phyloP scores from a whole-genome alignment of 2,888 invertebrate species.

The Nysson spinosus region DNA sequence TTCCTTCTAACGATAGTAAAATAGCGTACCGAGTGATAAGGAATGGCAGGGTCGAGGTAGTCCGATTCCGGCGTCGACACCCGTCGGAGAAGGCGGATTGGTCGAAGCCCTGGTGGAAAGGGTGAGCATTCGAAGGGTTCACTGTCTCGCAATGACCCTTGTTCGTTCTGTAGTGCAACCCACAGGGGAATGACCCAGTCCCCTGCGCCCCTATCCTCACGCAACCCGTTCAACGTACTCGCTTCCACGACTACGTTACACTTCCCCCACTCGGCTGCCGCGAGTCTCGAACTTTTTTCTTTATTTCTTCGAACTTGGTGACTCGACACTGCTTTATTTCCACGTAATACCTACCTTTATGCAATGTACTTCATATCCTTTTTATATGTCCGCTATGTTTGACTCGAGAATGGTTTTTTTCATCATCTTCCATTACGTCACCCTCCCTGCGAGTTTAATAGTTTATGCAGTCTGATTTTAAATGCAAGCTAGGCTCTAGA shows the following conservation, averaged over 20 bases:
- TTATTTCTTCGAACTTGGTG: constrained; percentile 19
- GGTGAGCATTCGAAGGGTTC: constrained; percentile 68
- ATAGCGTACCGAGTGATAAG: no score
- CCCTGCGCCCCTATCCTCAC: constrained; percentile 47
- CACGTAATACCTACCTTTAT: no score
- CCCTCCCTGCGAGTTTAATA: no score
- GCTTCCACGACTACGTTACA: constrained; percentile 37
- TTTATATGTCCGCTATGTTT: no score
- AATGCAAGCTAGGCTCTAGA: no score
- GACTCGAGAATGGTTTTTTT: no score
- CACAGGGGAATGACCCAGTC: constrained; percentile 74
- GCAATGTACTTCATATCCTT: no score
- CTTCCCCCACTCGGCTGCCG: constrained; percentile 35
- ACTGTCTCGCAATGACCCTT: constrained; percentile 72
- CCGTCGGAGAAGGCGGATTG: constrained; percentile 21
- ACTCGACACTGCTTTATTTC: constrained; percentile 8
- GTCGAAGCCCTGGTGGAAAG: constrained; percentile 37
- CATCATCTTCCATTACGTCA: no score
- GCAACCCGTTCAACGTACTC: constrained; percentile 48
- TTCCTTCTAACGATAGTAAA: no score
- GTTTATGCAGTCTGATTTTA: no score
- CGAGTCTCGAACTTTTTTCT: constrained; percentile 30
- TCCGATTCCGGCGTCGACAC: constrained; percentile 28
- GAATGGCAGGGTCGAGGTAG: constrained; percentile 25
- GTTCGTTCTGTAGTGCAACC: constrained; percentile 60